These are phyloP conservation scores for Oreochromis spilurus DNA, from an alignment of 2,113 vertebrate species.

Conservation along the genomic window DNA sequence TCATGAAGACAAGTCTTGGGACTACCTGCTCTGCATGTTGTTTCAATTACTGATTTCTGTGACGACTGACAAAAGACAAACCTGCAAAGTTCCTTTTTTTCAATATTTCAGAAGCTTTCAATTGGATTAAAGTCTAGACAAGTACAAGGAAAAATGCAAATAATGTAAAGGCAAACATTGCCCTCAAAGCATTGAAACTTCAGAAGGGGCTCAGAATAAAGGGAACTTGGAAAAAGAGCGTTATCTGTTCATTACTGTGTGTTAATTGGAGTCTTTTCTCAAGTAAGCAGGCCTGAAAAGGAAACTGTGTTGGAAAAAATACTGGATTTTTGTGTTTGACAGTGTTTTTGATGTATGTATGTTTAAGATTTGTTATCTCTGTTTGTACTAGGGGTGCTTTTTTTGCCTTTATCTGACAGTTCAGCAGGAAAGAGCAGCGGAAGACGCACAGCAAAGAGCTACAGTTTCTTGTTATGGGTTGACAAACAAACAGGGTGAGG, in stretches of 20 bases:
- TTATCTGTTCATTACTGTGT: neutral
- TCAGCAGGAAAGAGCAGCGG: neutral
- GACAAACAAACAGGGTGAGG: neutral
- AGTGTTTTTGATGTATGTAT: neutral
- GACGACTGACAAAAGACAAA: neutral
- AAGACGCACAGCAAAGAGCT: neutral
- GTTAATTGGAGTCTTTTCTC: neutral
- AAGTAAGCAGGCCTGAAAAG: neutral
- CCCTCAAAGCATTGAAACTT: neutral
- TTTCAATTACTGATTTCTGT: neutral
- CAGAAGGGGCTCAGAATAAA: neutral
- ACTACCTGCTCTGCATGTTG: neutral
- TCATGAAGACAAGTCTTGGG: neutral
- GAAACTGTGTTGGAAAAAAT: neutral
- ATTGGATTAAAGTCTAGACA: neutral
- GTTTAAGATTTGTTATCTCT: neutral
- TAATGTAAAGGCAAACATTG: neutral
- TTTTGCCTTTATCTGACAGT: neutral
- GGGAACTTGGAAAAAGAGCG: neutral
- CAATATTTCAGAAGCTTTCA: neutral
- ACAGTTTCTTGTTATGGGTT: neutral
- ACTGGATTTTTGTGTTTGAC: neutral
- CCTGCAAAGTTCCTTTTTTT: neutral
- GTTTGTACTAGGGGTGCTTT: neutral
- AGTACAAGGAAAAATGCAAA: neutral